A percentile compares a stretch with the other conserved stretches of the same genome.
phyloP scores from a whole-genome alignment of 2,888 invertebrate genomes.

The Perizoma flavofasciatum region DNA sequence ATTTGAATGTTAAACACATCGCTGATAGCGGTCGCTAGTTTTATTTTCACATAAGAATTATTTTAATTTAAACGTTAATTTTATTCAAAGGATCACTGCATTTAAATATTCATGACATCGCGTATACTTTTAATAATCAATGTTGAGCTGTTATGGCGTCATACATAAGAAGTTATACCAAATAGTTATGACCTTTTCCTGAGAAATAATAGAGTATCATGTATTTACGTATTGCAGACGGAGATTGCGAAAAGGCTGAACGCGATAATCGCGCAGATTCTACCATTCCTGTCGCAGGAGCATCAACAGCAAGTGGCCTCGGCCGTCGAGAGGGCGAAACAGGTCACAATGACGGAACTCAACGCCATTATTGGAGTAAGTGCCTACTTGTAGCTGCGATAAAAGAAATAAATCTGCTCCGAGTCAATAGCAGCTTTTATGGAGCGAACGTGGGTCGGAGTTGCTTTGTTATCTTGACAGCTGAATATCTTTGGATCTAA shows the following conservation, averaged over 20 bases:
- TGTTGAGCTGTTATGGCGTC: constrained; percentile 37
- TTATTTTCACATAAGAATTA: constrained; percentile 59
- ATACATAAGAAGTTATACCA: not conserved
- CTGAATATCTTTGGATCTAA: constrained; percentile 35
- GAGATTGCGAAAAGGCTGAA: constrained; percentile 97
- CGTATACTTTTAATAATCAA: constrained; percentile 47
- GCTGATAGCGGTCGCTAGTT: constrained; percentile 53
- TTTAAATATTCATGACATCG: constrained; percentile 51
- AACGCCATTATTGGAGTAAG: constrained; percentile 97
- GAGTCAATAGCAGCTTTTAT: constrained; percentile 39
- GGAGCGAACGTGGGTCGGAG: constrained; percentile 36
- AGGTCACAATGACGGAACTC: constrained; percentile 97
- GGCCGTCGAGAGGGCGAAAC: constrained; percentile 97
- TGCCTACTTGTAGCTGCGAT: constrained; percentile 43
- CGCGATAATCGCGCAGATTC: constrained; percentile 96
- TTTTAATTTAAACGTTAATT: constrained; percentile 65
- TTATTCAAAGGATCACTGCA: constrained; percentile 60
- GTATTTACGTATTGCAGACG: constrained; percentile 87
- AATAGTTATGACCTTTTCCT: constrained; percentile 39
- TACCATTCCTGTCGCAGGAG: constrained; percentile 95
- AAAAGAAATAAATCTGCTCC: constrained; percentile 41
- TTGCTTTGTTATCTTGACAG: constrained; percentile 38
- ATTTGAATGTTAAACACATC: constrained; percentile 59
- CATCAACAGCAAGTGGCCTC: constrained; percentile 97
- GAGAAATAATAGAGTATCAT: constrained; percentile 32